Conservation (phyloP, 53 echinoderm and acorn worm genomes). For the Crossaster papposus region DNA sequence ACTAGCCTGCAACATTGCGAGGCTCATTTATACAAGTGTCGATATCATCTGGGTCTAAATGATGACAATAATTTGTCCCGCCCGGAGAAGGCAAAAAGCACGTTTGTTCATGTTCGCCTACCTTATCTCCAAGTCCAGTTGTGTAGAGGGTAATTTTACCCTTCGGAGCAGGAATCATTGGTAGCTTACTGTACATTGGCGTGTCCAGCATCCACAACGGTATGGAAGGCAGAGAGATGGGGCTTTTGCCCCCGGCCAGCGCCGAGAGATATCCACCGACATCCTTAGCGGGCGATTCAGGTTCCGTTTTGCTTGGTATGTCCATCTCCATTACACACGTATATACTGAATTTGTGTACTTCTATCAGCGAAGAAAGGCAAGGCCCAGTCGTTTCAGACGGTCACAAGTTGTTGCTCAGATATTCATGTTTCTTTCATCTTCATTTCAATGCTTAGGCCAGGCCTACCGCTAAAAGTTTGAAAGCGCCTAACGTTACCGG, state of each 20-base stretch:
- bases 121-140: constrained; percentile 84
- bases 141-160: constrained; percentile 81
- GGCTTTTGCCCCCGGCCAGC: constrained; percentile 54
- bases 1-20: no score
- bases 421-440: background rate
- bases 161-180: constrained; percentile 87
- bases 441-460: background rate
- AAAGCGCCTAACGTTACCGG: background rate
- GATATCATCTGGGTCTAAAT: background rate
- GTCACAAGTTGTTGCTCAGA: background rate
- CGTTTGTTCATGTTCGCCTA: no score
- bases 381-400: background rate
- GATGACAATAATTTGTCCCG: background rate
- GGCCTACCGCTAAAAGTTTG: background rate
- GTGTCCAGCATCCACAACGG: constrained; percentile 90
- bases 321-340: background rate
- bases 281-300: background rate
- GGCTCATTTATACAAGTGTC: no score
- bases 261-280: constrained; percentile 37
- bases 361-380: background rate
- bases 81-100: no score
- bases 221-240: constrained; percentile 74
- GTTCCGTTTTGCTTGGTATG: background rate
- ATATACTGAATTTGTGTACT: background rate
- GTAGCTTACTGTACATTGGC: constrained; percentile 90